Base-by-base conservation (phyloP, 2,797 vertebrate species). In the Varecia variegata region DNA sequence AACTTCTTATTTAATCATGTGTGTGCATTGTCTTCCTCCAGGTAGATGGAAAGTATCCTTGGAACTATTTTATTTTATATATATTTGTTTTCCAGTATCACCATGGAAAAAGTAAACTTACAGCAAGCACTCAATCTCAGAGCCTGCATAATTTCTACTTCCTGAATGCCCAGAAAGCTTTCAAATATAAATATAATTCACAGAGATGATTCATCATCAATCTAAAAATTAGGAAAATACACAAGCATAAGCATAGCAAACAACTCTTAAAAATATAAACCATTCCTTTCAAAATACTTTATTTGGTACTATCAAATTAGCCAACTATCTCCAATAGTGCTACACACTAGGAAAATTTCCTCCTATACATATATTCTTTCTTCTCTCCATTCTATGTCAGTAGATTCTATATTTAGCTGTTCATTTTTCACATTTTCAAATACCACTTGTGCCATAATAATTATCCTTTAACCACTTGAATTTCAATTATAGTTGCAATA, bases 361-460 rank as follows among this genome's bases (percentile, higher is more conserved):
- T 52, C 25, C 18, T 9, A 2, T 73, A 9, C 17, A 23, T 12
- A 17, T 30, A 27, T 7, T 70, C 56, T 60, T 80, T 88, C 62
- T 91, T 43, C 3, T 23, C 4, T 38, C 25, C 14, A 17, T 43
- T 50, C 23, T 38, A 17, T 3, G 1, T 68, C 65, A 82, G 20
- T n/a, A 40, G 38, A 88, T 47, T 88, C 30, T 60, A 7, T 43
- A 43, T 79, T 47, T n/a, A 80, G 25, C 40, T 88, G 50, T 32
- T 76, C 67, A 47, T 50, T 43, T 71, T 73, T 60, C n/a, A 68
- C 25, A 71, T 40, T 91, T 88, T 54, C 67, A 92, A 71, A 85
- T 14, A 81, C 47, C 30, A 85, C 47, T 54, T 58, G 50, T 74
- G 11, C 21, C 15, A 18, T 40, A 35, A 62, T 92, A 56, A 84